phyloP scores from a whole-genome alignment of 1,140 invertebrate genomes.

The Drosophila suzukii region DNA sequence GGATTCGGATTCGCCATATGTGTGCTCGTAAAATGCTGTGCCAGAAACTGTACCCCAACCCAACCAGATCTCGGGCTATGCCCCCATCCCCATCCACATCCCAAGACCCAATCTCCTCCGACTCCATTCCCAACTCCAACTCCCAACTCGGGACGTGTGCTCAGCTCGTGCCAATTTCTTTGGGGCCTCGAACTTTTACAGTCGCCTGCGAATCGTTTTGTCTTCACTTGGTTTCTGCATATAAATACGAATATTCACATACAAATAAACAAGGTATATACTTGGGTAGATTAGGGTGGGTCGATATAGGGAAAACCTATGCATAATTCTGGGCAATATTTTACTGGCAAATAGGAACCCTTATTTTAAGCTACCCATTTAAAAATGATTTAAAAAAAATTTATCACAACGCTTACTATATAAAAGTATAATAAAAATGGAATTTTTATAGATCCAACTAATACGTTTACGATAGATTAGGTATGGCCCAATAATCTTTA shows the following conservation, averaged over 20 bases:
- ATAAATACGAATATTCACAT: conserved; percentile 64
- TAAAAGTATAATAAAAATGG: no score
- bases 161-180: conserved; percentile 79
- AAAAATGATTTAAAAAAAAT: no score
- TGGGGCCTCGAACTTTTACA: conserved; percentile 50
- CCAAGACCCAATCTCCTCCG: conserved; percentile 1
- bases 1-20: conserved; percentile 55
- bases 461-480: no score
- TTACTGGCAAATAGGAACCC: not conserved
- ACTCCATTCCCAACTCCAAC: conserved; percentile 15
- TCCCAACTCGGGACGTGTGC: conserved; percentile 64
- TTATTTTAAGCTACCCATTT: no score
- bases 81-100: not conserved
- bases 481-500: not conserved
- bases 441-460: no score
- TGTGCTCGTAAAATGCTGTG: conserved; percentile 63
- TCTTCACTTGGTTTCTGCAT: conserved; percentile 63
- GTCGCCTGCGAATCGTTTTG: conserved; percentile 68
- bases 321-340: not conserved
- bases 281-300: conserved; percentile 10
- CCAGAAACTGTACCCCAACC: conserved; percentile 71
- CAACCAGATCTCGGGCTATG: conserved; percentile 29
- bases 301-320: not conserved
- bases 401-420: no score
- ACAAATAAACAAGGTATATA: conserved; percentile 36